These are phyloP conservation scores for Typhlichthys subterraneus DNA, from an alignment of 2,797 vertebrate species.

Conservation along the genomic window DNA sequence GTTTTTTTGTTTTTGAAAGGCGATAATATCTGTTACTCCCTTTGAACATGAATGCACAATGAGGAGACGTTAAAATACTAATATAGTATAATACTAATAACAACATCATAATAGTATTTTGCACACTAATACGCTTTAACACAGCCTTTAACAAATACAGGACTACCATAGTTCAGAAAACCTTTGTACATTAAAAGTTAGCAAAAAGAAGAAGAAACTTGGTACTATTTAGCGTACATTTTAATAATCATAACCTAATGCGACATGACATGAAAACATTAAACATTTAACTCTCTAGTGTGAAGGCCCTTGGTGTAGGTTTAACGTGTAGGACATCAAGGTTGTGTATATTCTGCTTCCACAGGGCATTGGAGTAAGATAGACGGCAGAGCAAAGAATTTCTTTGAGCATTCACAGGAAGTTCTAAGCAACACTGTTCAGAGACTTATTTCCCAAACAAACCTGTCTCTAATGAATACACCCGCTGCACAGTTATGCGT, in stretches of 20 bases:
- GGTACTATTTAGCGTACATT: not conserved
- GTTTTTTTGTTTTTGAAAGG: too few relatives aligned
- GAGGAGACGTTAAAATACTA: too few relatives aligned
- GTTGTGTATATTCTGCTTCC: conserved; percentile 35
- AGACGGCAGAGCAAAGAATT: conserved; percentile 35
- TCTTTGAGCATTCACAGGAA: conserved; percentile 61
- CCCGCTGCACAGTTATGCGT: conserved; percentile 23
- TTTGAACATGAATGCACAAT: too few relatives aligned
- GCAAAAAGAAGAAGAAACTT: too few relatives aligned
- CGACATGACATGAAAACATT: conserved; percentile 7
- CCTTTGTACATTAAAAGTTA: too few relatives aligned
- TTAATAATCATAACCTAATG: conserved; percentile 1
- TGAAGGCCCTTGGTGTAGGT: conserved; percentile 41
- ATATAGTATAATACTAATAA: too few relatives aligned
- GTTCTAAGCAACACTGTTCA: conserved; percentile 49
- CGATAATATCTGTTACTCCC: too few relatives aligned
- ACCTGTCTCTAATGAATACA: conserved; percentile 47
- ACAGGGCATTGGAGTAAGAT: conserved; percentile 37
- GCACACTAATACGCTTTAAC: too few relatives aligned
- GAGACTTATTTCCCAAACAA: conserved; percentile 45
- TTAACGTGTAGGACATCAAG: conserved; percentile 41
- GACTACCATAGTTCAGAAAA: too few relatives aligned
- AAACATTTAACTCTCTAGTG: conserved; percentile 32
- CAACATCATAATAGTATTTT: too few relatives aligned
- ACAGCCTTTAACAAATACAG: too few relatives aligned